These are phyloP conservation scores for Triplophysa tibetana DNA, from an alignment of 2,113 vertebrate species.

Conservation along the genomic window DNA sequence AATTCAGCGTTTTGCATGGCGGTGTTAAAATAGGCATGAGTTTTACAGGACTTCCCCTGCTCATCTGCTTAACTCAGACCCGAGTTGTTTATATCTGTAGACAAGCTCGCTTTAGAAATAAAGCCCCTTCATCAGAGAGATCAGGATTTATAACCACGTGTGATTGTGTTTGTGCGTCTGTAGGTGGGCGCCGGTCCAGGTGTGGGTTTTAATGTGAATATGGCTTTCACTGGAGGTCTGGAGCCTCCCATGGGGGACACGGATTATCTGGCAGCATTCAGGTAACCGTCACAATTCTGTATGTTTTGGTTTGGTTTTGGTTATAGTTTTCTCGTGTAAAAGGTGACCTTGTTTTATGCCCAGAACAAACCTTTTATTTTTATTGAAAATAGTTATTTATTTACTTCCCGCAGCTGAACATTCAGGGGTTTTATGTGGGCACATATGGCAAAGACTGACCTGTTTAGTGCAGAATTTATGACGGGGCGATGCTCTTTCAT, in stretches of 20 bases:
- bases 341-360: not conserved
- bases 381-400: not conserved
- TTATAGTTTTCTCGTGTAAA: not conserved
- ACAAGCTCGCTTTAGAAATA: not conserved
- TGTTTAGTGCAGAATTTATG: constrained; percentile 15
- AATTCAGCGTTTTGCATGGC: constrained; percentile 18
- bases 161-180: not conserved
- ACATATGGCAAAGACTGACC: constrained; percentile 5
- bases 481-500: not conserved
- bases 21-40: not conserved
- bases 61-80: not conserved
- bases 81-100: not conserved
- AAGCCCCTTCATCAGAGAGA: not conserved
- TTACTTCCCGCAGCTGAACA: not conserved
- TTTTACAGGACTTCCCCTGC: not conserved
- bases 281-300: constrained; percentile 69
- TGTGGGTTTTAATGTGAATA: constrained; percentile 92
- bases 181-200: constrained; percentile 91
- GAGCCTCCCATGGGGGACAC: constrained; percentile 93
- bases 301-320: not conserved
- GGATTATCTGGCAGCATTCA: constrained; percentile 93
- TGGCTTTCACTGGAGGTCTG: constrained; percentile 95
- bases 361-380: not conserved
- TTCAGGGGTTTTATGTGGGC: not conserved
- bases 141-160: not conserved